These are phyloP conservation scores for Aspidiotus rigidus DNA, from an alignment of 2,888 invertebrate species.

Conservation along the genomic window DNA sequence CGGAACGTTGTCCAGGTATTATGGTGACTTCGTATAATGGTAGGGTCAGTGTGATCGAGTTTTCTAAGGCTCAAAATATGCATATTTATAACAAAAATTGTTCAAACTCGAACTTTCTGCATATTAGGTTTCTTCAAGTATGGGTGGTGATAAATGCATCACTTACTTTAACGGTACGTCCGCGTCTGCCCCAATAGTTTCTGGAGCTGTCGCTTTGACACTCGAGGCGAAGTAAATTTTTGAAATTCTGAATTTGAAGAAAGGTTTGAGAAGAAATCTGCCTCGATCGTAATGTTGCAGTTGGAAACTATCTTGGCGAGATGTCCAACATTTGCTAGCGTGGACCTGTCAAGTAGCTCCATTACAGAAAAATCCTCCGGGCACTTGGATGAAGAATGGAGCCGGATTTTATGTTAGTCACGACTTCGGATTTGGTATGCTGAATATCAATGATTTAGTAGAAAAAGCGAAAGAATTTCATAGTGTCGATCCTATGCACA, in stretches of 20 bases:
- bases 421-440: slow-evolving; percentile 79
- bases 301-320: slow-evolving; percentile 74
- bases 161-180: slow-evolving; percentile 84
- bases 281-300: slow-evolving; percentile 45
- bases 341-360: slow-evolving; percentile 73
- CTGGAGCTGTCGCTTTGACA: slow-evolving; percentile 78
- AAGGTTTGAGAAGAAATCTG: no score
- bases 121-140: slow-evolving; percentile 72
- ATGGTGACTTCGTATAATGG: slow-evolving; percentile 84
- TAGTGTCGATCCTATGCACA: slow-evolving; percentile 53
- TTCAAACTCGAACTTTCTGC: neutral
- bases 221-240: slow-evolving; percentile 75
- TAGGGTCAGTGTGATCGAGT: slow-evolving; percentile 52
- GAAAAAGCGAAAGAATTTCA: slow-evolving; percentile 62
- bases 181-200: slow-evolving; percentile 84
- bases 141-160: slow-evolving; percentile 68
- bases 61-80: neutral
- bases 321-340: slow-evolving; percentile 78
- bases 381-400: slow-evolving; percentile 64
- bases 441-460: slow-evolving; percentile 72
- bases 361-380: slow-evolving; percentile 48
- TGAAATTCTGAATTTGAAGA: no score
- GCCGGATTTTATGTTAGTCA: slow-evolving; percentile 72
- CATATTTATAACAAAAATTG: neutral
- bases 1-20: slow-evolving; percentile 79